A percentile compares a stretch with the other conserved stretches of the same genome.
phyloP scores from a whole-genome alignment of 2,888 invertebrate genomes.

The Perdita meconis region DNA sequence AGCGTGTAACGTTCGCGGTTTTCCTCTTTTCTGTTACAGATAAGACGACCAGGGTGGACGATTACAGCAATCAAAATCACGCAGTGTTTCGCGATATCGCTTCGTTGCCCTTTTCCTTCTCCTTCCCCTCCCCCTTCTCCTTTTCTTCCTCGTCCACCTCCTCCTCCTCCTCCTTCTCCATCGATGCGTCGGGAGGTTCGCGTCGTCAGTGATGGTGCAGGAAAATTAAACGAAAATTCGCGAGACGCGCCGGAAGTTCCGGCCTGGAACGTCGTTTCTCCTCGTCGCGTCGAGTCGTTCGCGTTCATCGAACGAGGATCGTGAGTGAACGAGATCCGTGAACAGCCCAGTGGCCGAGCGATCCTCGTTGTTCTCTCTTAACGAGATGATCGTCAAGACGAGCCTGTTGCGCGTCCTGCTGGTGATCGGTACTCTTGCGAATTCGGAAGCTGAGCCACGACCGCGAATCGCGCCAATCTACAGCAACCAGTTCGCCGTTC shows the following conservation, averaged over 20 bases:
- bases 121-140: neutral
- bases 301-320: neutral
- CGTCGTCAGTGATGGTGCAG: slow-evolving; percentile 38
- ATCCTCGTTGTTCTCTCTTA: slow-evolving; percentile 38
- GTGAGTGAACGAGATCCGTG: slow-evolving; percentile 7
- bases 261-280: slow-evolving; percentile 10
- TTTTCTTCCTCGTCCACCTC: neutral
- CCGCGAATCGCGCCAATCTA: slow-evolving; percentile 85
- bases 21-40: slow-evolving; percentile 52
- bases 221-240: slow-evolving; percentile 36
- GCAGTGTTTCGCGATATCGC: slow-evolving; percentile 13
- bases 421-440: slow-evolving; percentile 70
- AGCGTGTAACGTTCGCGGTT: slow-evolving; percentile 19
- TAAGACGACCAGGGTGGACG: slow-evolving; percentile 37
- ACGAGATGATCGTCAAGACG: slow-evolving; percentile 76
- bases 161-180: neutral
- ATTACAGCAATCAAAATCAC: slow-evolving; percentile 14
- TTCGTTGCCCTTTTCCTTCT: neutral
- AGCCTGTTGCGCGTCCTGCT: slow-evolving; percentile 73
- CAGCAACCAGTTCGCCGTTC: slow-evolving; percentile 94
- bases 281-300: neutral
- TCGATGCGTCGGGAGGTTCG: slow-evolving; percentile 28
- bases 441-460: slow-evolving; percentile 70
- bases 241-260: slow-evolving; percentile 13
- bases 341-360: slow-evolving; percentile 3